Conservation (phyloP, 2,797 vertebrate genomes). For the Parauchenoglanis ngamensis region DNA sequence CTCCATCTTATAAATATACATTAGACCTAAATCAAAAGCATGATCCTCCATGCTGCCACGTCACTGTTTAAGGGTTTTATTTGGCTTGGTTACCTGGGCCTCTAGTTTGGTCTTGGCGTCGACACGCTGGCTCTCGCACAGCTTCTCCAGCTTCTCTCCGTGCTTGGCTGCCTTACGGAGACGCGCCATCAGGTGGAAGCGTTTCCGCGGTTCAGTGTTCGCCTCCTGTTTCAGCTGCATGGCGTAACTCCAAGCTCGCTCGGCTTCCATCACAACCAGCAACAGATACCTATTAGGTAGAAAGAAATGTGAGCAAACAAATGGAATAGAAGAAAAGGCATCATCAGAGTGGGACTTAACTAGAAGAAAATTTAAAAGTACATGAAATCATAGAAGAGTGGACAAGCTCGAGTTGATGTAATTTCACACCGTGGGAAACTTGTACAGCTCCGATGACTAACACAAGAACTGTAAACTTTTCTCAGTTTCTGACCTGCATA, state of each 20-base stretch:
- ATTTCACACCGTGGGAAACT: neutral
- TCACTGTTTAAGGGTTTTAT: too few relatives aligned
- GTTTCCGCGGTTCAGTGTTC: conserved; percentile 96
- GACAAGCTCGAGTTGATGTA: neutral
- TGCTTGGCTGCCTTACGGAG: conserved; percentile 96
- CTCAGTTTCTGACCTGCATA: neutral
- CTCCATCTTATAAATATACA: neutral
- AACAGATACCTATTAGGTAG: conserved; percentile 82
- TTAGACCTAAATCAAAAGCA: neutral
- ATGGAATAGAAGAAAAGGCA: neutral
- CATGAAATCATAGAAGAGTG: too few relatives aligned
- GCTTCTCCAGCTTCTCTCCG: conserved; percentile 88
- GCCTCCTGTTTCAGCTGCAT: conserved; percentile 99
- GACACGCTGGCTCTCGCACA: conserved; percentile 90
- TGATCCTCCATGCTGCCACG: too few relatives aligned
- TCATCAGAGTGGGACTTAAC: neutral
- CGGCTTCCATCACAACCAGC: conserved; percentile 94
- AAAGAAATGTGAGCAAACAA: neutral
- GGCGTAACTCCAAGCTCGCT: conserved; percentile 97
- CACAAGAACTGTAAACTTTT: neutral
- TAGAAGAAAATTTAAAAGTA: neutral
- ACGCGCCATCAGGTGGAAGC: conserved; percentile 91
- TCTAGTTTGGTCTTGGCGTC: conserved; percentile 98
- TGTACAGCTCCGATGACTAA: neutral
- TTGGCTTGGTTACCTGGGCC: conserved; percentile 83